Conservation (phyloP, 1,140 invertebrate species). For the Zaprionus taronus region DNA sequence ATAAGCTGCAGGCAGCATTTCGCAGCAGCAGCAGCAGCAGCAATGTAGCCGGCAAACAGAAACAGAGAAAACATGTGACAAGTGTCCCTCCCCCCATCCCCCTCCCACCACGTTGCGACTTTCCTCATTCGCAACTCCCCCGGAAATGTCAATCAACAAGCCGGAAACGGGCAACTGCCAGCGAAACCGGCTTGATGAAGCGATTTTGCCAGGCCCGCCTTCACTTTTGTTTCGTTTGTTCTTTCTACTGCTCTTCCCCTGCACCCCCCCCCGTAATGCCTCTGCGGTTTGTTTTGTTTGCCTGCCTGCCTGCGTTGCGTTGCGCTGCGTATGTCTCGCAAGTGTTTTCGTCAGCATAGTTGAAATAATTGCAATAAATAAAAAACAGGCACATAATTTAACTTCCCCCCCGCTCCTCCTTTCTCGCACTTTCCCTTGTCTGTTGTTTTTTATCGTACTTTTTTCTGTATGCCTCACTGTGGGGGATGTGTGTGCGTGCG, state of each 20-base stretch:
- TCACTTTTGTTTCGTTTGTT: constrained; percentile 27
- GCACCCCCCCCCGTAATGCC: neutral
- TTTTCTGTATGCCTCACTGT: constrained; percentile 57
- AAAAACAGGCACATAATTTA: neutral
- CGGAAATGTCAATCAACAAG: constrained; percentile 79
- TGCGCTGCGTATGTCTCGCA: no score
- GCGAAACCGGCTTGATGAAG: constrained; percentile 66
- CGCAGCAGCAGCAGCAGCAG: neutral
- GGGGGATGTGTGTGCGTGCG: neutral
- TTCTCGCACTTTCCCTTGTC: neutral
- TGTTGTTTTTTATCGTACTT: constrained; percentile 32
- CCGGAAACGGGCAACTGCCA: constrained; percentile 71
- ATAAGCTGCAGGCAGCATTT: constrained; percentile 41
- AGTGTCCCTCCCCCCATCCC: neutral
- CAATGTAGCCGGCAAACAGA: neutral
- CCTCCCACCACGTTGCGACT: neutral
- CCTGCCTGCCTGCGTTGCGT: neutral
- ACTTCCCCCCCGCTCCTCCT: no score
- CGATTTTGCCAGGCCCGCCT: constrained; percentile 13
- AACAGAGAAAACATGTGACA: constrained; percentile 46
- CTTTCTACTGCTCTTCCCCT: constrained; percentile 2
- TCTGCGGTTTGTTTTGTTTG: constrained; percentile 6
- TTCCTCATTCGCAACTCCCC: neutral
- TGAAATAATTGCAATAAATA: constrained; percentile 3
- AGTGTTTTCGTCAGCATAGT: neutral